A percentile compares a stretch with the other conserved stretches of the same genome.
These are phyloP conservation scores for Microtus richardsoni DNA, from an alignment of 2,113 vertebrate genomes.

Conservation along the genomic window DNA sequence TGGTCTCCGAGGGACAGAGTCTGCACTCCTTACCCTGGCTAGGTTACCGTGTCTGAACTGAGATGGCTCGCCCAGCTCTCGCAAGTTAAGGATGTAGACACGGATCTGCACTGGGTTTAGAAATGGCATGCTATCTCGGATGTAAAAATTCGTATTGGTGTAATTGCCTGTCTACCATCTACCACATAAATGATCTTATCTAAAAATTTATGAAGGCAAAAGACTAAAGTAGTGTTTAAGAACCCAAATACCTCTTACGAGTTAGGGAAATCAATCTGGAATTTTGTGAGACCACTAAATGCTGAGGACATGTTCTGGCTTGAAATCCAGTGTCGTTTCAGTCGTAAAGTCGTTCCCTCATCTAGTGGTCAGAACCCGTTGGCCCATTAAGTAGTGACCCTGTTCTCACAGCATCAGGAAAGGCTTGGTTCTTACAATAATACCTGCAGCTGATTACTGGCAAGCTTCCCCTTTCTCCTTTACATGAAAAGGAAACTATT, in stretches of 20 bases:
- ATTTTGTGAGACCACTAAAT: background rate
- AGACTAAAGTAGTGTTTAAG: background rate
- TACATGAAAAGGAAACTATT: slow-evolving; percentile 1
- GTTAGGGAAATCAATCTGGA: background rate
- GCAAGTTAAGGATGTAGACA: background rate
- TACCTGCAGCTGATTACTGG: background rate
- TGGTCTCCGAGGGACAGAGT: background rate
- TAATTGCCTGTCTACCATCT: background rate
- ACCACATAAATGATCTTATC: background rate
- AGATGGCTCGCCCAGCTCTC: background rate
- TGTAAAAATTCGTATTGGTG: background rate
- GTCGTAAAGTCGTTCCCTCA: background rate
- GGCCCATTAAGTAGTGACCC: background rate
- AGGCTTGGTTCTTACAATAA: background rate
- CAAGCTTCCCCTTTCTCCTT: slow-evolving; percentile 15
- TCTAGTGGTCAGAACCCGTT: background rate
- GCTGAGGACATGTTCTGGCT: background rate
- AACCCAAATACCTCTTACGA: background rate
- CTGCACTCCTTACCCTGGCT: background rate
- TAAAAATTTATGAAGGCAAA: background rate
- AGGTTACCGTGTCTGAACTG: background rate
- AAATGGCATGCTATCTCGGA: background rate
- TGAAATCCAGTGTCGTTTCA: background rate
- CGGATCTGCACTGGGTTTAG: background rate
- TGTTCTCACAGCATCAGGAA: background rate